phyloP scores from a whole-genome alignment of 2,888 invertebrate species.

The Athripsodes cinereus region DNA sequence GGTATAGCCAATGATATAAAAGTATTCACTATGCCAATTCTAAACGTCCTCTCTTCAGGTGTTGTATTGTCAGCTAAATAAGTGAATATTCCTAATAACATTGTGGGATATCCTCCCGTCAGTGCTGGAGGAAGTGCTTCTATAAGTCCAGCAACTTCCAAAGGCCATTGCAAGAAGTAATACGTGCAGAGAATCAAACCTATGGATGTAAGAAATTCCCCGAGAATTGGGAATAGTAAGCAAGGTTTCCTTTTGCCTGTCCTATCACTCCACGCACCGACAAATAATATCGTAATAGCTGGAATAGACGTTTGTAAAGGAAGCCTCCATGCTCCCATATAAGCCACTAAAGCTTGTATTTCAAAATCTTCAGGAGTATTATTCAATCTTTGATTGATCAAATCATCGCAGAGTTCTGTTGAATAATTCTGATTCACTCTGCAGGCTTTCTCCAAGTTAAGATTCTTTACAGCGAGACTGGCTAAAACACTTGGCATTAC shows the following conservation, averaged over 20 bases:
- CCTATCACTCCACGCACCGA: slow-evolving; percentile 59
- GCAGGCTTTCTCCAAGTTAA: slow-evolving; percentile 54
- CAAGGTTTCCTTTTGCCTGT: slow-evolving; percentile 52
- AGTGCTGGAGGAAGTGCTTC: slow-evolving; percentile 52
- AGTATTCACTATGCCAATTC: slow-evolving; percentile 54
- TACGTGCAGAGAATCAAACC: slow-evolving; percentile 51
- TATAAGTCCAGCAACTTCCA: slow-evolving; percentile 48
- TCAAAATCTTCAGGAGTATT: slow-evolving; percentile 37
- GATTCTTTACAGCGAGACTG: slow-evolving; percentile 42
- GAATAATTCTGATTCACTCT: slow-evolving; percentile 46
- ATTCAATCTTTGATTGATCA: slow-evolving; percentile 38
- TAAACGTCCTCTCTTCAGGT: slow-evolving; percentile 52
- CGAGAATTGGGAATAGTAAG: slow-evolving; percentile 51
- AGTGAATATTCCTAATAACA: slow-evolving; percentile 53
- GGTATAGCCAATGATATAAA: slow-evolving; percentile 48
- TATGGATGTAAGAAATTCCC: slow-evolving; percentile 47
- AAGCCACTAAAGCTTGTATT: slow-evolving; percentile 43
- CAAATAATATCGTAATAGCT: slow-evolving; percentile 49
- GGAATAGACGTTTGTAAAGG: slow-evolving; percentile 52
- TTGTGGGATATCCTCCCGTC: slow-evolving; percentile 52
- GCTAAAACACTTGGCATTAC: slow-evolving; percentile 51
- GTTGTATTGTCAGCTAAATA: slow-evolving; percentile 56
- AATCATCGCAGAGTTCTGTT: slow-evolving; percentile 44
- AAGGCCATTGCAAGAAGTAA: slow-evolving; percentile 51
- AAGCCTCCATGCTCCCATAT: slow-evolving; percentile 51